Evolutionary conservation across 2,888 invertebrate species (phyloP), one percentile per base, ranked within the genome.

Genomic region (Caenorhabditis macrosperma): DNA sequence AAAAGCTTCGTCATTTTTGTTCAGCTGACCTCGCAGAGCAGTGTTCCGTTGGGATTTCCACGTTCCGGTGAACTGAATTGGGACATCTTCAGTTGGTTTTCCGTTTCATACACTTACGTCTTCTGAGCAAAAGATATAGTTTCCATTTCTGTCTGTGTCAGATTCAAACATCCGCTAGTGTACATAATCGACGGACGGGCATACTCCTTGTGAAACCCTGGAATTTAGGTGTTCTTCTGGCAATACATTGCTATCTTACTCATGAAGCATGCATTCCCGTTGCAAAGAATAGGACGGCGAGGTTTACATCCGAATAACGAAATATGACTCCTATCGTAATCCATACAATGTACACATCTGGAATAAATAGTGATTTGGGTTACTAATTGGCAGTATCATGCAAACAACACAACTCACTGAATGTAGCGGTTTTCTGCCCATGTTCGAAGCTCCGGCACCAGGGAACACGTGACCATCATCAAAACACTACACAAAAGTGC

Each of bases 251-350:
- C 12, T 2, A 12, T 6, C 55, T 68, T 10, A 78, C 78, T 72
- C 78, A 78, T 78, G 24, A 78, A 78, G 20, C 78, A 78, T 0
- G 67, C 66, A 24, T 78, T 78, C 17, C 78, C 78, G 28, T 55
- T 50, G 57, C 78, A 78, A 9, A 44, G 46, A 30, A 60, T 54
- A 0, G 61, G 67, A 17, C 63, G 60, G 0, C 61, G 30, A 12
- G 67, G 60, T 44, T 67, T 72, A 46, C 78, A 78, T 26, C 78
- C 72, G 10, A 68, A 61, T 3, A 78, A 33, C 0, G 72, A 74
- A 17, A 78, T 68, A 41, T 78, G 72, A 44, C 30, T 66, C n/a
- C 78, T 54, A 28, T 78, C 72, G 22, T 78, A 78, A 35, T 78
- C 72, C 72, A 78, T 60, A 20, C 78, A 78, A 46, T 71, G 72